Percentiles rank a stretch among this genome's conserved stretches.
phyloP scores from a whole-genome alignment of 2,888 invertebrate genomes.

The Globia sparganii region DNA sequence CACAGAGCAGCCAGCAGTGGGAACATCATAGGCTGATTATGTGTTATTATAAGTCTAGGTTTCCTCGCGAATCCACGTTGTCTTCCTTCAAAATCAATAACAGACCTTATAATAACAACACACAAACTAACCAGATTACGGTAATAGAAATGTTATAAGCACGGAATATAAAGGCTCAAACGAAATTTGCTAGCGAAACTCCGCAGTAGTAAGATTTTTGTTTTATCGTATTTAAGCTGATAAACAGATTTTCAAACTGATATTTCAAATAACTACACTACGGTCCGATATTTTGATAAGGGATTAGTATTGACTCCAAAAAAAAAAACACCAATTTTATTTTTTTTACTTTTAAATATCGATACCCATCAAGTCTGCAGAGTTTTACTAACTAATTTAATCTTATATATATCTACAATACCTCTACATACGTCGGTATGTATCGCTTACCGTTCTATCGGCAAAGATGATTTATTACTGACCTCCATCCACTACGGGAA shows the following conservation, averaged over 20 bases:
- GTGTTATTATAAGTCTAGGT: not conserved
- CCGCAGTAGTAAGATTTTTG: no score
- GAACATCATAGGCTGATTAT: no score
- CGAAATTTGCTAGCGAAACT: no score
- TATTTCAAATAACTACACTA: no score
- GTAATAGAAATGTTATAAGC: slow-evolving; percentile 57
- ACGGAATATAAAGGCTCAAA: slow-evolving; percentile 17
- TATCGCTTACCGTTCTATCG: slow-evolving; percentile 73
- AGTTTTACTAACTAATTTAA: not conserved
- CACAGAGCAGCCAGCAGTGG: no score
- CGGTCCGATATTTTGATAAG: no score
- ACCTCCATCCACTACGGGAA: slow-evolving; percentile 70
- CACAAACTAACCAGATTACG: slow-evolving; percentile 30
- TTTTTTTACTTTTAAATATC: not conserved
- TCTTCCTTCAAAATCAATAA: not conserved
- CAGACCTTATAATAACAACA: not conserved
- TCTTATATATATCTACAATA: slow-evolving; percentile 2
- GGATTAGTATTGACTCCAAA: no score
- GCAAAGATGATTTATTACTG: slow-evolving; percentile 75
- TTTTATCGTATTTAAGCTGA: no score
- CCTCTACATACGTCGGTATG: slow-evolving; percentile 37
- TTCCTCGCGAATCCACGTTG: not conserved
- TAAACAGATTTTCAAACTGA: no score
- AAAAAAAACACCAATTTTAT: not conserved
- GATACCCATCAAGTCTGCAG: not conserved